phyloP scores from a whole-genome alignment of 2,888 invertebrate species.

The Agrotis segetum region DNA sequence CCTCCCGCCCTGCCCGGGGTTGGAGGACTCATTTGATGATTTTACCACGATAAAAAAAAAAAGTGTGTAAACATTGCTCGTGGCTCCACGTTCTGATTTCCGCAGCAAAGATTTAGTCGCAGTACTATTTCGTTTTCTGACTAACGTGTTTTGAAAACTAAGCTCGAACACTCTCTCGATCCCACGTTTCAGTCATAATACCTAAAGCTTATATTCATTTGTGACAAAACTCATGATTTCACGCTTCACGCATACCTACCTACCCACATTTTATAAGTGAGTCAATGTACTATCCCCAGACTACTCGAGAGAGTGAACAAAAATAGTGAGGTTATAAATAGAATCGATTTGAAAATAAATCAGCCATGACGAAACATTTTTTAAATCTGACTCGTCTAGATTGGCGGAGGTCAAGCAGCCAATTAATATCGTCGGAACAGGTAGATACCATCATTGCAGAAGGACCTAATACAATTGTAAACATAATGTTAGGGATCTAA shows the following conservation, averaged over 20 bases:
- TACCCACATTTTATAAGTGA: conserved; percentile 36
- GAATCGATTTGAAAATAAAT: conserved; percentile 47
- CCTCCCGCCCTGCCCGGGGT: too few relatives aligned
- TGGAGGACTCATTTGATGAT: too few relatives aligned
- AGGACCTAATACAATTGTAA: conserved; percentile 7
- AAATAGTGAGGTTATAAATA: conserved; percentile 51
- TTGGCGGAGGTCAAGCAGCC: conserved; percentile 47
- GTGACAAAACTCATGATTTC: conserved; percentile 45
- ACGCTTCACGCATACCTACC: conserved; percentile 38
- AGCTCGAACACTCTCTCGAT: conserved; percentile 17
- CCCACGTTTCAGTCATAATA: conserved; percentile 44
- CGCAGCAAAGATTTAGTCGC: conserved; percentile 31
- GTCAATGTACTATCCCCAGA: conserved; percentile 38
- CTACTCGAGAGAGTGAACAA: conserved; percentile 12
- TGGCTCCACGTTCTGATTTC: conserved; percentile 26
- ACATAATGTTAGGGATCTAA: not conserved
- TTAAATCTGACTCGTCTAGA: conserved; percentile 28
- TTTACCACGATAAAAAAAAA: too few relatives aligned
- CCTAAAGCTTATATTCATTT: conserved; percentile 28
- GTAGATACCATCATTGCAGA: conserved; percentile 19
- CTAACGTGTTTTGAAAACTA: conserved; percentile 56
- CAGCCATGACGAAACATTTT: conserved; percentile 30
- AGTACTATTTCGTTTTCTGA: conserved; percentile 58
- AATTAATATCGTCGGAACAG: conserved; percentile 42
- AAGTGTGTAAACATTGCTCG: too few relatives aligned